Conservation (phyloP, 1,140 invertebrate genomes). For the Goniozus legneri region DNA sequence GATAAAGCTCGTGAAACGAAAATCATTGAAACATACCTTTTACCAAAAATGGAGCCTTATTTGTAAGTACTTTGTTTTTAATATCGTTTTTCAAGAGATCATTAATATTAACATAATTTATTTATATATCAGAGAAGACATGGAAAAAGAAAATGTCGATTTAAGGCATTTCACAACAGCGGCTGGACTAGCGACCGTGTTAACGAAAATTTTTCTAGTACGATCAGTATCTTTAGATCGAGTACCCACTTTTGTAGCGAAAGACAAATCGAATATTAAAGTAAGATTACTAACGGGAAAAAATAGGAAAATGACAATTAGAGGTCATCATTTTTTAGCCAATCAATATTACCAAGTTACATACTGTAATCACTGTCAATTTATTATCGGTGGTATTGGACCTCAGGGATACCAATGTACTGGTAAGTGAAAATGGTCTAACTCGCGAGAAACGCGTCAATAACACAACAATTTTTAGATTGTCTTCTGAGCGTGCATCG, state of each 20-base stretch:
- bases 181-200: constrained; percentile 75
- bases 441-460: neutral
- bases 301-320: constrained; percentile 72
- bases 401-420: constrained; percentile 91
- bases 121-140: constrained; percentile 60
- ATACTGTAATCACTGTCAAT: constrained; percentile 89
- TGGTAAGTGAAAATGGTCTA: constrained; percentile 56
- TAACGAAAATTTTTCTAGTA: constrained; percentile 69
- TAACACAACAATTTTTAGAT: constrained; percentile 56
- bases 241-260: constrained; percentile 76
- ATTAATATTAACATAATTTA: constrained; percentile 4
- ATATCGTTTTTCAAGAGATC: constrained; percentile 9
- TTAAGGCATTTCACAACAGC: constrained; percentile 67
- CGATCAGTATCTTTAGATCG: constrained; percentile 63
- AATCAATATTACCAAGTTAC: constrained; percentile 87
- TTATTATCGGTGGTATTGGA: constrained; percentile 89
- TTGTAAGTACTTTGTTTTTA: constrained; percentile 57
- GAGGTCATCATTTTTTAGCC: constrained; percentile 86
- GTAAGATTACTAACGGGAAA: constrained; percentile 68
- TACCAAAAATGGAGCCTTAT: constrained; percentile 69
- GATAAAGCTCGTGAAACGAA: constrained; percentile 78
- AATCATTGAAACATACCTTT: constrained; percentile 70
- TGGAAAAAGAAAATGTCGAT: constrained; percentile 68
- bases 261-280: constrained; percentile 75
- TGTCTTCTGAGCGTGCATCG: constrained; percentile 88